These are phyloP conservation scores for Muscicapa adusta DNA, from an alignment of 2,113 vertebrate genomes.

Conservation along the genomic window DNA sequence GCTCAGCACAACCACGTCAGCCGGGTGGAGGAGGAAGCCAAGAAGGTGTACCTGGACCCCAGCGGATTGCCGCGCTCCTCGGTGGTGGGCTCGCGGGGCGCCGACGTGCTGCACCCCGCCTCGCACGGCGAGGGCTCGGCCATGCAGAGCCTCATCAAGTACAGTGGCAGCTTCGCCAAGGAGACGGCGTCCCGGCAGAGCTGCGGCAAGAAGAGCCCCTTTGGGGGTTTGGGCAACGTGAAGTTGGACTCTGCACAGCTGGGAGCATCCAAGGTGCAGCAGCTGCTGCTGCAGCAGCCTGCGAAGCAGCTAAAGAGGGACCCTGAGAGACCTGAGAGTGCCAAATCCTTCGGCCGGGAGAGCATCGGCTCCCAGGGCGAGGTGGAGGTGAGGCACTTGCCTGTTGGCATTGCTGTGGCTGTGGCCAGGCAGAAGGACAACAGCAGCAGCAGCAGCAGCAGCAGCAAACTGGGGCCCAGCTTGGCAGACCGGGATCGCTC, in stretches of 20 bases:
- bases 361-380: constrained; percentile 81
- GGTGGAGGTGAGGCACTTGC: constrained; percentile 91
- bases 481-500: constrained; percentile 81
- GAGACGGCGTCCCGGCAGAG: constrained; percentile 78
- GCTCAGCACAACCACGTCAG: constrained; percentile 87
- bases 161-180: constrained; percentile 91
- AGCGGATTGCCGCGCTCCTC: constrained; percentile 73
- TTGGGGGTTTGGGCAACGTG: constrained; percentile 88
- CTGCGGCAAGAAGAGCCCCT: constrained; percentile 83
- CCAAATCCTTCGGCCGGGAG: constrained; percentile 87
- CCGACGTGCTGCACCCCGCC: constrained; percentile 49
- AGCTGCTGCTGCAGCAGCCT: constrained; percentile 69
- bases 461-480: constrained; percentile 76
- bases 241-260: constrained; percentile 70
- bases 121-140: constrained; percentile 83
- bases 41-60: constrained; percentile 85
- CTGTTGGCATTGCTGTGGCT: constrained; percentile 92
- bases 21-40: constrained; percentile 79
- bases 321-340: constrained; percentile 88
- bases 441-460: constrained; percentile 70
- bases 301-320: constrained; percentile 86
- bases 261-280: constrained; percentile 70
- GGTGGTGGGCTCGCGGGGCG: constrained; percentile 16
- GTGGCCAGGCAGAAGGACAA: constrained; percentile 94
- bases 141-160: constrained; percentile 98